A percentile compares a stretch with the other conserved stretches of the same genome.
Evolutionary conservation across 2,113 vertebrate species (phyloP).

Genomic region (Tragelaphus scriptus): DNA sequence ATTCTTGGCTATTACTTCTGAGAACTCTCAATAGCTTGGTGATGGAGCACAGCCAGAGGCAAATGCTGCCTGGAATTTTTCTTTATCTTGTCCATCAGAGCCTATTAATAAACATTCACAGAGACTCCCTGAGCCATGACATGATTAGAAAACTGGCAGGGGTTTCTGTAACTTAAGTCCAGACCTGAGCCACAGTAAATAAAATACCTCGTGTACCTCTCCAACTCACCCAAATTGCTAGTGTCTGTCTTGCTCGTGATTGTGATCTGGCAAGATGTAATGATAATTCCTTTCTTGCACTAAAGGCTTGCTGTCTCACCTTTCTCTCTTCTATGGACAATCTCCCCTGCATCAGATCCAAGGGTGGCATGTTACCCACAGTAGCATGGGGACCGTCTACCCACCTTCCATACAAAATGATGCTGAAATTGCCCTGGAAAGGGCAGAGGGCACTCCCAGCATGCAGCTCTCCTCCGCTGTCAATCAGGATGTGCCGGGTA

Average conservation of each 20-base stretch:
- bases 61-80: accelerated
- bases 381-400: background rate
- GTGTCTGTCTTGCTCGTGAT: accelerated
- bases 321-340: background rate
- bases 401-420: constrained; percentile 93
- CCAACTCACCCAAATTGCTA: background rate
- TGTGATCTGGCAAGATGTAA: accelerated
- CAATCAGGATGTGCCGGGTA: constrained; percentile 91
- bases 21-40: background rate
- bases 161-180: too few species aligned
- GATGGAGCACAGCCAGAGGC: background rate
- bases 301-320: background rate
- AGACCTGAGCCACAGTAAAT: too few species aligned
- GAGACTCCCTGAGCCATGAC: background rate
- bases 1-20: background rate
- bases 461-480: constrained; percentile 88
- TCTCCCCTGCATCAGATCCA: background rate
- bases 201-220: accelerated
- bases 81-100: background rate
- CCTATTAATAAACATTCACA: background rate
- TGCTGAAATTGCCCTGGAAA: constrained; percentile 89
- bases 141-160: background rate
- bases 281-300: accelerated
- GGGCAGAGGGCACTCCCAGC: constrained; percentile 92
- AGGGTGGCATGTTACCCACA: accelerated